Conservation (phyloP, 2,888 invertebrate genomes). For the Apomyelois bistriatella region DNA sequence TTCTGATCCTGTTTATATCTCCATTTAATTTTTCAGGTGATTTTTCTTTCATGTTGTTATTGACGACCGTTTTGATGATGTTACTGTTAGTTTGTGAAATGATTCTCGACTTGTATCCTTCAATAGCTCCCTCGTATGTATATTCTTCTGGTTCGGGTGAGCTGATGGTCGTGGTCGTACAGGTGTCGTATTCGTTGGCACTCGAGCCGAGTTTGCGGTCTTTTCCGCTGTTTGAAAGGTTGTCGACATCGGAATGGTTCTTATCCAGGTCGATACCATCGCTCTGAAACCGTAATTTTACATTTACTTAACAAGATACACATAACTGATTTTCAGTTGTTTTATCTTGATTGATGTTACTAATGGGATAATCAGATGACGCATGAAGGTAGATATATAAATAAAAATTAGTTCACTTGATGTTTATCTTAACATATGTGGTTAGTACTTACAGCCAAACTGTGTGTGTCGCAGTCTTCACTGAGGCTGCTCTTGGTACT, state of each 20-base stretch:
- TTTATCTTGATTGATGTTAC: slow-evolving; percentile 12
- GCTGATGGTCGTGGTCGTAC: slow-evolving; percentile 83
- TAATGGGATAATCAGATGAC: not conserved
- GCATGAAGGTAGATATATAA: not conserved
- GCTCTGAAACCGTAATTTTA: slow-evolving; percentile 61
- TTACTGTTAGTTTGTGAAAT: slow-evolving; percentile 80
- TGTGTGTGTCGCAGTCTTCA: slow-evolving; percentile 83
- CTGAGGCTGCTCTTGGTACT: slow-evolving; percentile 83
- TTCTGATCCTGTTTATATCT: slow-evolving; percentile 70
- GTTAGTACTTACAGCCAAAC: slow-evolving; percentile 78
- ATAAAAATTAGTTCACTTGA: no score
- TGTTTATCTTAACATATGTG: no score
- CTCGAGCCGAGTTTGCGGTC: slow-evolving; percentile 74
- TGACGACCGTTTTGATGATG: slow-evolving; percentile 66
- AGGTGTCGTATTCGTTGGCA: slow-evolving; percentile 83
- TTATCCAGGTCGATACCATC: slow-evolving; percentile 80
- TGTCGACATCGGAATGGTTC: slow-evolving; percentile 76
- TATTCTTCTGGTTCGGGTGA: slow-evolving; percentile 88
- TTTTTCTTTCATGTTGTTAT: slow-evolving; percentile 67
- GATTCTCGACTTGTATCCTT: slow-evolving; percentile 90
- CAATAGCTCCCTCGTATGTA: slow-evolving; percentile 92
- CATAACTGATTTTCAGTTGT: not conserved
- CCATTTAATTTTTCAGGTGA: slow-evolving; percentile 64
- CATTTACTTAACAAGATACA: not conserved
- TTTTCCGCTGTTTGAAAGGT: slow-evolving; percentile 66